These are phyloP conservation scores for Iguana delicatissima DNA, from an alignment of 2,797 vertebrate species.

Conservation along the genomic window DNA sequence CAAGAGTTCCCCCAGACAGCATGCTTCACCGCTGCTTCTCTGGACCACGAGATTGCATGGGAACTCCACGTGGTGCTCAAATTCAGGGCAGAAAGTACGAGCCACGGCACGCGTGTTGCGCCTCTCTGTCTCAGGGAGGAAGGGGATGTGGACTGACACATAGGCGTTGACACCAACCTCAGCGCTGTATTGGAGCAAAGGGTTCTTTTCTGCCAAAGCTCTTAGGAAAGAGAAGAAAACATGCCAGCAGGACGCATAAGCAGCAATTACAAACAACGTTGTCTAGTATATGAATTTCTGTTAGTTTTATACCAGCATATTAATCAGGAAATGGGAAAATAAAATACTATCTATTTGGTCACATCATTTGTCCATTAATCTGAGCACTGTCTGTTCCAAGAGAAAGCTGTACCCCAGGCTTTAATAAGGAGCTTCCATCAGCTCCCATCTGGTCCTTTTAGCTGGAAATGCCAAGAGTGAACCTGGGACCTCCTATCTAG, in stretches of 20 bases:
- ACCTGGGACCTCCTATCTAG: background rate
- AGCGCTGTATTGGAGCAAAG: slow-evolving; percentile 81
- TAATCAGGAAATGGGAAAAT: too few relatives aligned
- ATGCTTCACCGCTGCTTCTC: slow-evolving; percentile 85
- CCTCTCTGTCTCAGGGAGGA: slow-evolving; percentile 84
- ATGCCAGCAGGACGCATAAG: background rate
- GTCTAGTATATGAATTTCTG: background rate
- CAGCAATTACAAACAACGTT: background rate
- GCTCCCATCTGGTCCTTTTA: background rate
- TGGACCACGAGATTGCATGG: slow-evolving; percentile 85
- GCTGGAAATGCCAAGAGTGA: background rate
- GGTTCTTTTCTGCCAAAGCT: slow-evolving; percentile 81
- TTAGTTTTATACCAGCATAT: background rate
- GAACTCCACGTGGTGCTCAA: slow-evolving; percentile 86
- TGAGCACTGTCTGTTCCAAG: background rate
- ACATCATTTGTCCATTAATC: background rate
- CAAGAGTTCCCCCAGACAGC: slow-evolving; percentile 91
- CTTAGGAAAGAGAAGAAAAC: slow-evolving; percentile 69
- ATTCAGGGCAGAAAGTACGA: slow-evolving; percentile 91
- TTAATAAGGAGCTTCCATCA: background rate
- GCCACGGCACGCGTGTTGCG: slow-evolving; percentile 82
- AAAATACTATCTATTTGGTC: background rate
- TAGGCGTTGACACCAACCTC: slow-evolving; percentile 88
- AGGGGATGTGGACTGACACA: slow-evolving; percentile 86
- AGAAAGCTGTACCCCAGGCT: background rate